phyloP scores from a whole-genome alignment of 2,113 vertebrate genomes.

The Azemiops feae region DNA sequence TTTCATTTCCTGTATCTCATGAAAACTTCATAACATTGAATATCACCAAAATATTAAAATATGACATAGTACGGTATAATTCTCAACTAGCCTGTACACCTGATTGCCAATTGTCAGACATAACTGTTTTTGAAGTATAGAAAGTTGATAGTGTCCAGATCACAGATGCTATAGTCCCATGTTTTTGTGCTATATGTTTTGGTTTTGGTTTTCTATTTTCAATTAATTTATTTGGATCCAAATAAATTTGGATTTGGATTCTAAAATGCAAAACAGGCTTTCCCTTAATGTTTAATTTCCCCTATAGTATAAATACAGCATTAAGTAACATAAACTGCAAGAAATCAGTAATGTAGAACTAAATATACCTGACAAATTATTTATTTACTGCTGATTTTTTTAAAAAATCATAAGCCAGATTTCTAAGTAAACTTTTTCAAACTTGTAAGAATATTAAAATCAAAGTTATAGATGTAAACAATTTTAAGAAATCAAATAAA shows the following conservation, averaged over 20 bases:
- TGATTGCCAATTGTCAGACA: neutral
- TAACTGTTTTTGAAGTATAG: neutral
- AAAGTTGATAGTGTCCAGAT: neutral
- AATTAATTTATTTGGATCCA: neutral
- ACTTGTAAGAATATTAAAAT: neutral
- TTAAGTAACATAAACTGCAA: neutral
- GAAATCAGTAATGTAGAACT: neutral
- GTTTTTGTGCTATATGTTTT: neutral
- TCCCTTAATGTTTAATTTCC: neutral
- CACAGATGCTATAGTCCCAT: neutral
- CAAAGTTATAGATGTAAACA: neutral
- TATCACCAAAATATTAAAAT: neutral
- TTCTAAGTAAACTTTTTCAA: neutral
- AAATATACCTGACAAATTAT: neutral
- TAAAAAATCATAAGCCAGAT: neutral
- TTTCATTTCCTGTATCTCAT: conserved; percentile 12
- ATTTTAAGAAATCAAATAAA: neutral
- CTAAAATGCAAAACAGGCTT: neutral
- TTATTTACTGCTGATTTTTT: neutral
- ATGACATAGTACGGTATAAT: neutral
- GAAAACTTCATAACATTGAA: neutral
- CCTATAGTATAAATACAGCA: neutral
- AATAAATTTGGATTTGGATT: neutral
- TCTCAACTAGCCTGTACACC: neutral
- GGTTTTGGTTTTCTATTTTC: neutral